Percentiles rank a stretch among this genome's conserved stretches.
These are phyloP conservation scores for Oxyruncus cristatus DNA, from an alignment of 2,113 vertebrate species.

Conservation along the genomic window DNA sequence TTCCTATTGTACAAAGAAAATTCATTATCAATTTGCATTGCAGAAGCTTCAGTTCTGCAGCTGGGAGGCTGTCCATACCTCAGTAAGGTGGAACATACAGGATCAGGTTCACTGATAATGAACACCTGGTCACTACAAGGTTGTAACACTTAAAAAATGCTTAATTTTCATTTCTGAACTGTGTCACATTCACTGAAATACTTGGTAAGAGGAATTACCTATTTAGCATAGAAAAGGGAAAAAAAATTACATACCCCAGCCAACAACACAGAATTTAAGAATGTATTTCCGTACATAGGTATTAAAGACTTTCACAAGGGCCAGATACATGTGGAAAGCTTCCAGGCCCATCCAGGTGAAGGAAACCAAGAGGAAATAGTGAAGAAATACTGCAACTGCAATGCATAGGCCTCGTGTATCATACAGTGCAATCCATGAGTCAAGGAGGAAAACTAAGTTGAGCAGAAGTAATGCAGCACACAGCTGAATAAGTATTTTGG, in stretches of 20 bases:
- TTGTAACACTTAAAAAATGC: neutral
- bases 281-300: slow-evolving; percentile 90
- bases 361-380: slow-evolving; percentile 94
- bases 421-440: slow-evolving; percentile 89
- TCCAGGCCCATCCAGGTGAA: slow-evolving; percentile 98
- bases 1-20: neutral
- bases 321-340: slow-evolving; percentile 96
- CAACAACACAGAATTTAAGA: slow-evolving; percentile 88
- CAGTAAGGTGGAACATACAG: neutral
- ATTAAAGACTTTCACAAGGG: slow-evolving; percentile 93
- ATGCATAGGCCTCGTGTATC: slow-evolving; percentile 80
- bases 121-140: neutral
- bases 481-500: slow-evolving; percentile 95
- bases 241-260: slow-evolving; percentile 86
- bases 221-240: neutral
- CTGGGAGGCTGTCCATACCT: neutral
- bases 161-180: neutral
- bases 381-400: slow-evolving; percentile 89
- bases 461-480: slow-evolving; percentile 87
- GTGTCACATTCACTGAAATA: neutral
- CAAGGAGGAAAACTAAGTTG: slow-evolving; percentile 87
- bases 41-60: neutral
- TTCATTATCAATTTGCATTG: neutral
- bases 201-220: neutral
- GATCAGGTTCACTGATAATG: neutral